Conservation (phyloP, 2,113 vertebrate species). For the Pterocles orientalis region DNA sequence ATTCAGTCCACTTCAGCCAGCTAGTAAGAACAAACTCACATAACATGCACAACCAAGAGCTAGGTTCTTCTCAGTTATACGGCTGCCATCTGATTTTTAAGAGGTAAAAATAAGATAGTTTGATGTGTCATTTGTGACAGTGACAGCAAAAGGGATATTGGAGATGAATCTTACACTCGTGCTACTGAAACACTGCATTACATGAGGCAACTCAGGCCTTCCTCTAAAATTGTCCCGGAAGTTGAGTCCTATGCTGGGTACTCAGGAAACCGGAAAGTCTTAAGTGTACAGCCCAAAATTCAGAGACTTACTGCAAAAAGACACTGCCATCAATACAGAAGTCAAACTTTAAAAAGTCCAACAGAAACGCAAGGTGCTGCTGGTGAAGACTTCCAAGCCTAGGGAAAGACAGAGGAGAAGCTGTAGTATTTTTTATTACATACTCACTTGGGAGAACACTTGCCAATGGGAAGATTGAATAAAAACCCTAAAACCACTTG, state of each 20-base stretch:
- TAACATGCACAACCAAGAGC: accelerated
- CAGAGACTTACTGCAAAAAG: not conserved
- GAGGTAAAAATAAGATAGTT: not conserved
- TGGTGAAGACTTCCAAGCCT: not conserved
- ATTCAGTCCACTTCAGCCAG: not conserved
- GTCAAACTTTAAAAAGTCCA: not conserved
- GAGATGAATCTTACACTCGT: not conserved
- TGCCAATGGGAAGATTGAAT: not conserved
- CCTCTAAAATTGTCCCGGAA: not conserved
- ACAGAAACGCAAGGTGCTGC: not conserved
- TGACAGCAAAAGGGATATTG: not conserved
- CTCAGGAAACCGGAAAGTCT: not conserved
- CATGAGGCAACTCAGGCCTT: not conserved
- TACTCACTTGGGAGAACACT: not conserved
- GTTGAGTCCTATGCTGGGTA: not conserved
- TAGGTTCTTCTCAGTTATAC: not conserved
- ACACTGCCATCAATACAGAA: not conserved
- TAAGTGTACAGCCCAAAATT: not conserved
- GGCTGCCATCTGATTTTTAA: not conserved
- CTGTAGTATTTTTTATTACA: not conserved
- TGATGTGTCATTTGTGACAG: not conserved
- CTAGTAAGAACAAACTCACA: not conserved
- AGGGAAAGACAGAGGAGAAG: not conserved
- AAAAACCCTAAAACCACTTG: not conserved
- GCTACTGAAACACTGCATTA: not conserved